Percentiles rank a stretch among this genome's conserved stretches.
These are phyloP conservation scores for Crotophaga sulcirostris DNA, from an alignment of 2,113 vertebrate genomes.

Conservation along the genomic window DNA sequence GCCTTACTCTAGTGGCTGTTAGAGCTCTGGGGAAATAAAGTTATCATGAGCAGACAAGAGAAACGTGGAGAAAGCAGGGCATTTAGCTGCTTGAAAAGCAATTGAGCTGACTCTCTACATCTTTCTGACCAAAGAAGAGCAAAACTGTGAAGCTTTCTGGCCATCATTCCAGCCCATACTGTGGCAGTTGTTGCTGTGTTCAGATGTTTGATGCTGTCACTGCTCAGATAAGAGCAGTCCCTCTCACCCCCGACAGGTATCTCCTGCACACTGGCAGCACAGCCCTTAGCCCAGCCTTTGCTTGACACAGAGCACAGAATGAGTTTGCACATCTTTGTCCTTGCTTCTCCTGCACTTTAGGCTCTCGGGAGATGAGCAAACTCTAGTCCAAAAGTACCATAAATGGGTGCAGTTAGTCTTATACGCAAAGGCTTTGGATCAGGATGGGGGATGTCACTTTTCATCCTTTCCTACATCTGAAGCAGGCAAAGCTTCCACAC, in stretches of 20 bases:
- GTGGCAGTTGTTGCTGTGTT: neutral
- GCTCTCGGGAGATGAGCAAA: neutral
- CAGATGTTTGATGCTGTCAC: neutral
- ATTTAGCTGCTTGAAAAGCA: conserved; percentile 42
- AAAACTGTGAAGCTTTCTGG: neutral
- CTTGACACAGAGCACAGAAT: neutral
- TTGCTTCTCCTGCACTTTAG: neutral
- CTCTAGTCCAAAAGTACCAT: neutral
- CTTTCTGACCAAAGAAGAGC: conserved; percentile 1
- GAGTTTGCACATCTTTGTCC: neutral
- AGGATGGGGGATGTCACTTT: neutral
- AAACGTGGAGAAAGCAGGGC: conserved; percentile 1
- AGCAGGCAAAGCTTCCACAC: neutral
- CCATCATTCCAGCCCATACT: neutral
- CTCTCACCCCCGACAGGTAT: neutral
- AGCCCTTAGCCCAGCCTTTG: neutral
- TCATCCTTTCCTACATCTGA: neutral
- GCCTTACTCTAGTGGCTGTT: conserved; percentile 6
- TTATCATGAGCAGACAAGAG: conserved; percentile 1
- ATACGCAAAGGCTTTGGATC: neutral
- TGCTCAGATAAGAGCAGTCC: neutral
- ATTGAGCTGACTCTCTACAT: neutral
- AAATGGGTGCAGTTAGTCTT: neutral
- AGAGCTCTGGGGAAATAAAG: conserved; percentile 34
- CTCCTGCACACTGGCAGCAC: rapidly evolving